A percentile compares a stretch with the other conserved stretches of the same genome.
Evolutionary conservation across 2,113 vertebrate species (phyloP).

Genomic region (Salvator merianae): DNA sequence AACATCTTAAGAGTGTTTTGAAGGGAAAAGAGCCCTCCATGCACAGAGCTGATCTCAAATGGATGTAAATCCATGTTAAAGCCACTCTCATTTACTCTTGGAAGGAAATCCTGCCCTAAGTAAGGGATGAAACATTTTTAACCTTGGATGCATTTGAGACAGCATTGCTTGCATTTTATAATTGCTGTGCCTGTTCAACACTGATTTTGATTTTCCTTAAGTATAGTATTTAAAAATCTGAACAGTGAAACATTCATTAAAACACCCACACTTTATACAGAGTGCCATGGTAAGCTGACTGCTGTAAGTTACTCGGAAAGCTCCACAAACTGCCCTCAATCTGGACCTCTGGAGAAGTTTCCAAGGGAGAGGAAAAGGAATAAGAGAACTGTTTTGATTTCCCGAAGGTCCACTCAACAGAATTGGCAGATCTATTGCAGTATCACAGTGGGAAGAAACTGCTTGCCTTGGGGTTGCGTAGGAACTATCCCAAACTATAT

Average conservation of each 20-base stretch:
- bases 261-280: conserved; percentile 26
- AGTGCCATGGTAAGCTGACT: conserved; percentile 44
- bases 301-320: not conserved
- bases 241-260: conserved; percentile 47
- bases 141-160: not conserved
- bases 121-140: conserved; percentile 20
- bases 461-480: not conserved
- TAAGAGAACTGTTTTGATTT: not conserved
- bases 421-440: too few species aligned
- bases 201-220: conserved; percentile 38
- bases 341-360: conserved; percentile 52
- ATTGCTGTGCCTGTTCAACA: conserved; percentile 13
- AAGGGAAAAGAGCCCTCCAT: conserved; percentile 28
- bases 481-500: not conserved
- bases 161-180: conserved; percentile 25
- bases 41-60: conserved; percentile 21
- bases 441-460: too few species aligned
- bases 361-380: conserved; percentile 37
- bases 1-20: conserved; percentile 34
- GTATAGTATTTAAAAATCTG: conserved; percentile 39
- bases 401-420: too few species aligned
- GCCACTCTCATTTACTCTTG: conserved; percentile 20
- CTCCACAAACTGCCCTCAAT: conserved; percentile 66
- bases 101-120: conserved; percentile 22
- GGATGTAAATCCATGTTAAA: not conserved